phyloP scores from a whole-genome alignment of 2,797 vertebrate species.

The Scarus forsteni region DNA sequence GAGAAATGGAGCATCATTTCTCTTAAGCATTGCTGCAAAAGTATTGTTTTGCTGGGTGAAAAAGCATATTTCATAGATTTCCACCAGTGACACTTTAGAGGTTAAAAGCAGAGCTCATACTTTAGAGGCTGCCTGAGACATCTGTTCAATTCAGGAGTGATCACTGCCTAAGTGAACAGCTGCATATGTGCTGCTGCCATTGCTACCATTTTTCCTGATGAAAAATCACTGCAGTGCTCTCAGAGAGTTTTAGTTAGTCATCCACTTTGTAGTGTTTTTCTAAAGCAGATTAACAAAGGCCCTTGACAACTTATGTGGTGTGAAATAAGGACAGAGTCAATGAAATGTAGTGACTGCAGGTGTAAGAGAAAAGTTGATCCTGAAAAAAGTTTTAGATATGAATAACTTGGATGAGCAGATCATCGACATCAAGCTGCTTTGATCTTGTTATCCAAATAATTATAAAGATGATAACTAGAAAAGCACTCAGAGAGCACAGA shows the following conservation, averaged over 20 bases:
- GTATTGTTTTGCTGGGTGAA: background rate
- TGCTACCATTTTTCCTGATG: background rate
- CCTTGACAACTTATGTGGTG: background rate
- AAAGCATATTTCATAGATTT: background rate
- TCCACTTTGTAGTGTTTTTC: background rate
- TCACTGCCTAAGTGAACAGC: background rate
- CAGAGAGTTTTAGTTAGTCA: background rate
- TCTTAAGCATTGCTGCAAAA: background rate
- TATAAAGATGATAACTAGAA: too few relatives aligned
- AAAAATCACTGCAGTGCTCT: background rate
- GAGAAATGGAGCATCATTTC: background rate
- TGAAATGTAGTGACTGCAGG: background rate
- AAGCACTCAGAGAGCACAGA: too few relatives aligned
- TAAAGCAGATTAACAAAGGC: background rate
- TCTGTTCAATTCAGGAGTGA: background rate
- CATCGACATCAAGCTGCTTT: background rate
- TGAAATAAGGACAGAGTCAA: background rate
- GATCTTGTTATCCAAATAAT: too few relatives aligned
- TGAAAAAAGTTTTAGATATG: background rate
- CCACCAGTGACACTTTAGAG: background rate
- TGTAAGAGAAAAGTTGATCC: background rate
- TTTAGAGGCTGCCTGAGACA: background rate
- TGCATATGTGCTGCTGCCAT: background rate
- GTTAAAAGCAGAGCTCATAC: background rate
- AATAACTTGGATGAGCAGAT: background rate